A percentile compares a stretch with the other conserved stretches of the same genome.
These are phyloP conservation scores for Calvadosia cruxmelitensis DNA, from an alignment of 30 jellyfish, hydroid and myxozoan genomes.

Conservation along the genomic window DNA sequence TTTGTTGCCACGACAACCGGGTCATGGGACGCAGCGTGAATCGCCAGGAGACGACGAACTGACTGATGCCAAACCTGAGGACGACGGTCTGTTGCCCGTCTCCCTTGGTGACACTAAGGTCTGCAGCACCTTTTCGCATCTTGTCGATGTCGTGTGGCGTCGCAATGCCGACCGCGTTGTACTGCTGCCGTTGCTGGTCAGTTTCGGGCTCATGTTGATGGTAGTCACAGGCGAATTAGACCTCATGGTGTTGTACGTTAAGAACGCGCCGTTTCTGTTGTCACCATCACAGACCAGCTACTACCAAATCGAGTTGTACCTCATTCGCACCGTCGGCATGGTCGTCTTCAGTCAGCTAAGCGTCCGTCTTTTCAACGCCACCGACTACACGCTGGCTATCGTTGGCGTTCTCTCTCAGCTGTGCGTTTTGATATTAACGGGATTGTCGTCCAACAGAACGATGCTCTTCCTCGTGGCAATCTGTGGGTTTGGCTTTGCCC, in stretches of 20 bases:
- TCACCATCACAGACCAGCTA: slow-evolving; percentile 63
- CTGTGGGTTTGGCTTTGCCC: slow-evolving; percentile 58
- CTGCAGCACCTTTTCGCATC: slow-evolving; percentile 14
- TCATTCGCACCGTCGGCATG: slow-evolving; percentile 60
- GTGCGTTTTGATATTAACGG: slow-evolving; percentile 40
- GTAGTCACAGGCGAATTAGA: slow-evolving; percentile 63
- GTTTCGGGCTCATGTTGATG: slow-evolving; percentile 60
- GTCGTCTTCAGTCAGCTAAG: slow-evolving; percentile 56
- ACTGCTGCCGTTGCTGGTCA: slow-evolving; percentile 35
- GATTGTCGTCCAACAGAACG: slow-evolving; percentile 27
- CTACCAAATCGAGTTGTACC: slow-evolving; percentile 34
- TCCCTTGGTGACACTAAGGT: slow-evolving; percentile 22
- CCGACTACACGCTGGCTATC: slow-evolving; percentile 37
- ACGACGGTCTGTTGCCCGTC: not conserved
- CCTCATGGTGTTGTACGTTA: slow-evolving; percentile 47
- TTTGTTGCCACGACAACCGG: slow-evolving; percentile 39
- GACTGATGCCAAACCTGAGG: not conserved
- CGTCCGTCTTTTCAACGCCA: slow-evolving; percentile 23
- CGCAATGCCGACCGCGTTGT: slow-evolving; percentile 12
- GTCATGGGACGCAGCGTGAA: not conserved
- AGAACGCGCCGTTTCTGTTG: slow-evolving; percentile 50
- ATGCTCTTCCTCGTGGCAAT: slow-evolving; percentile 50
- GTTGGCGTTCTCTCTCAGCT: slow-evolving; percentile 62
- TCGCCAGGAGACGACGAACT: not conserved
- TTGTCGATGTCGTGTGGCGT: slow-evolving; percentile 16